Conservation (phyloP, 2,888 invertebrate species). For the Watsonalla cultraria region DNA sequence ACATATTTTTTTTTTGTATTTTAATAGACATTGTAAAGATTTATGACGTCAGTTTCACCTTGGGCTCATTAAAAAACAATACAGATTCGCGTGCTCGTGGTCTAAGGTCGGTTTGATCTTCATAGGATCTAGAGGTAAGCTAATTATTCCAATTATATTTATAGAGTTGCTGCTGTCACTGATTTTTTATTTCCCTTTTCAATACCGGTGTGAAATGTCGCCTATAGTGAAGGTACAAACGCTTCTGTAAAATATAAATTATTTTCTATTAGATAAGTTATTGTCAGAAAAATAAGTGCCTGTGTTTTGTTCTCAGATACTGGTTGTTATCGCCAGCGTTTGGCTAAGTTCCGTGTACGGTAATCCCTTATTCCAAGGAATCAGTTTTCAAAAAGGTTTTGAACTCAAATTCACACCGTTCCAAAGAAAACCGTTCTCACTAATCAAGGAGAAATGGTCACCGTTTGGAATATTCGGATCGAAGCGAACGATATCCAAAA, state of each 20-base stretch:
- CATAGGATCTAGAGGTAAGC: background rate
- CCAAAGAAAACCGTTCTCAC: conserved; percentile 35
- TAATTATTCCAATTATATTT: background rate
- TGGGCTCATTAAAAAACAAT: background rate
- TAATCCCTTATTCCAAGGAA: conserved; percentile 31
- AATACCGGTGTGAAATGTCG: background rate
- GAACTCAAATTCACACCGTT: conserved; percentile 40
- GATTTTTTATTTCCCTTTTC: background rate
- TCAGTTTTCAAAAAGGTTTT: conserved; percentile 39
- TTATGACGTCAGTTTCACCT: background rate
- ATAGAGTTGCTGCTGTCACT: background rate
- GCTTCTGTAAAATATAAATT: background rate
- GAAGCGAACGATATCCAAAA: conserved; percentile 30
- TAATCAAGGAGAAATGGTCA: conserved; percentile 45
- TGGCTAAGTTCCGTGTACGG: conserved; percentile 13
- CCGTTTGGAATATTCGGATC: conserved; percentile 43
- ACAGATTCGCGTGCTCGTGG: background rate
- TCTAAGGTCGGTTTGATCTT: background rate
- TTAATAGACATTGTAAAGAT: too few relatives aligned
- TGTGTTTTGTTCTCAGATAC: background rate
- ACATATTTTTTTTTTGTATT: too few relatives aligned
- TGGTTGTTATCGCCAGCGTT: background rate
- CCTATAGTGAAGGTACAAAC: background rate
- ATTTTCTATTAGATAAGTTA: background rate
- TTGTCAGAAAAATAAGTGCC: background rate